Evolutionary conservation across 1,140 invertebrate genomes (phyloP), one percentile per base, ranked within the genome.

Genomic region (Plodia interpunctella): DNA sequence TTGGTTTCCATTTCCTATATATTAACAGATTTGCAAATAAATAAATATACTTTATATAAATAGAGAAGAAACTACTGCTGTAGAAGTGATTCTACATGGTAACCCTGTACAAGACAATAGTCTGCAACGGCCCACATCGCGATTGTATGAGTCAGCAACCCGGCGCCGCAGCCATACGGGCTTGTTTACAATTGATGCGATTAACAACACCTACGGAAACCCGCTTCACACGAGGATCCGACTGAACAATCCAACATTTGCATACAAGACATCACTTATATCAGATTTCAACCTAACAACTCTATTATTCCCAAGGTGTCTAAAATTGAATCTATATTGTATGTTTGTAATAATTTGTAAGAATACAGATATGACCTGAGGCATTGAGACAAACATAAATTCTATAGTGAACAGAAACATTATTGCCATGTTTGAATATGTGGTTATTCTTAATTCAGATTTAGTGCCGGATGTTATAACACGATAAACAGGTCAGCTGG

Each of bases 161-260:
- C 74, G 80, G 74, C 76, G 76, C 68, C 66, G 53, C 60, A 58
- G 63, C 57, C 80, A 77, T 79, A 83, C 76, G 71, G 73, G 70
- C 74, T 75, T 87, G 83, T 88, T 88, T 87, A 87, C 81, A 87
- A 79, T 87, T 77, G 72, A 78, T 74, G 70, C 76, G 72, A 87
- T 81, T 83, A 85, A 81, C 79, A 77, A 77, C 76, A 82, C 75
- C 78, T 62, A 62, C 72, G 60, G 62, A 71, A 74, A 21, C 21
- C 51, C 15, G 51, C 21, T 51, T 19, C 49, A 51, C 49, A 51
- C 20, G 18, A 51, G 18, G 51, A 53, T 53, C 17, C 51, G 25
- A n/a, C 20, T 44, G 38, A 44, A 44, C 38, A 44, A 44, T 44
- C 38, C 13, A 10, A n/a, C 38, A 44, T 44, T 44, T 44, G n/a